Evolutionary conservation across 1,140 invertebrate genomes (phyloP), one percentile per base, ranked within the genome.

Genomic region (Bombus superbus): DNA sequence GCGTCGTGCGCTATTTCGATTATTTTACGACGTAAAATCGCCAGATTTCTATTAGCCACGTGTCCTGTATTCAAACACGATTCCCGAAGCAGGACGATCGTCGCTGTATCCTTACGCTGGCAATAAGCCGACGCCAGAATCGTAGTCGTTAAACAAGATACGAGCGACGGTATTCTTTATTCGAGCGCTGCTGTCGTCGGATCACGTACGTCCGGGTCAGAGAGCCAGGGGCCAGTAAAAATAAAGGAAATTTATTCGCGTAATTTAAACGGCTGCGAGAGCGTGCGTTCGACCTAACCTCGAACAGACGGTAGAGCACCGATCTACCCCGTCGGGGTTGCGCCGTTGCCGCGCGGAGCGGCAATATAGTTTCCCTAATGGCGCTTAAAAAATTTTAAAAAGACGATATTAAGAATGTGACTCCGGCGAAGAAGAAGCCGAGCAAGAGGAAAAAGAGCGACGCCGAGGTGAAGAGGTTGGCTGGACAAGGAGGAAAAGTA

Each of bases 321-420:
- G 59, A 71, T 74, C 44, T 71, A 28, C 11, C 62, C 53, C 86
- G 59, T 38, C 81, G 71, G 82, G 62, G 47, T 57, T 78, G 62
- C 83, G 82, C 81, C 88, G 86, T 85, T 85, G 86, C 82, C 89
- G 86, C 87, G 62, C 32, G 15, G 91, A 94, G 92, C 92, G 92
- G 95, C 94, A 95, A 95, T 95, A 95, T 95, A 95, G 94, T 95
- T 94, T 94, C 94, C 93, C 92, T 95, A 95, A 95, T 95, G 94
- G 94, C 91, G 94, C 93, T 95, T 95, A 93, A 95, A 94, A 95
- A 95, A 94, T 94, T 93, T 95, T 93, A 94, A 94, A 94, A 95
- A 94, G 94, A 94, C 94, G 93, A 95, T 95, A 95, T 95, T 94
- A 95, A 94, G 94, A 91, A 95, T 95, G 94, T 95, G 95, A 95